Evolutionary conservation across 2,797 vertebrate species (phyloP).

Genomic region (Arctocebus calabarensis): DNA sequence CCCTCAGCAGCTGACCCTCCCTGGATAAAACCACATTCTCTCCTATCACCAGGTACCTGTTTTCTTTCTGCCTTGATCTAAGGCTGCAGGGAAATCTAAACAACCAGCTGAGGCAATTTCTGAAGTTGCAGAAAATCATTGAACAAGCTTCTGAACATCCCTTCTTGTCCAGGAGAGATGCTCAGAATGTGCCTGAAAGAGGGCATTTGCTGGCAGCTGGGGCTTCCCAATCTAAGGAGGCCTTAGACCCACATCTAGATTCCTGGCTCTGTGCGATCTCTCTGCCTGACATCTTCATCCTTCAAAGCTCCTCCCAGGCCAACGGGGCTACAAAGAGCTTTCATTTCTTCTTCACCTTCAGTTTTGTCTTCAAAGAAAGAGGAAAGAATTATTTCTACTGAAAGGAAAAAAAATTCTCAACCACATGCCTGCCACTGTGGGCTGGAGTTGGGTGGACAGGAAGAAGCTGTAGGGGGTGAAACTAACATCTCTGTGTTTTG

Average conservation of each 20-base stretch:
- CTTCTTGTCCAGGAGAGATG: conserved; percentile 57
- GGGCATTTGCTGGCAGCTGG: not conserved
- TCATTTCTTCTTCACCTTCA: not conserved
- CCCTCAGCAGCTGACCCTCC: conserved; percentile 66
- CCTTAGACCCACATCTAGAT: not conserved
- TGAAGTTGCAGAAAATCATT: conserved; percentile 74
- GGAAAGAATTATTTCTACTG: not conserved
- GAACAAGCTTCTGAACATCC: conserved; percentile 54
- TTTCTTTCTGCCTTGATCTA: conserved; percentile 79
- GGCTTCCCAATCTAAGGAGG: not conserved
- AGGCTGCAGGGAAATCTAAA: conserved; percentile 71
- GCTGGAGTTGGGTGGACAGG: not conserved
- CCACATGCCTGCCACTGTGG: not conserved
- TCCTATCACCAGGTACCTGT: conserved; percentile 47
- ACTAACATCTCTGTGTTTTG: not conserved
- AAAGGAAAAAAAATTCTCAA: not conserved
- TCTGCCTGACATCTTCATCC: not conserved
- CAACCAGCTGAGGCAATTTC: conserved; percentile 59
- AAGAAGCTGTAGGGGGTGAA: not conserved
- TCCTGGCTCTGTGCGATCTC: not conserved
- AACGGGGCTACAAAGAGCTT: not conserved
- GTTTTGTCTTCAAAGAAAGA: not conserved
- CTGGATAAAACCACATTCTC: conserved; percentile 69
- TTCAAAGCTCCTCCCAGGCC: not conserved
- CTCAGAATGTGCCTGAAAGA: conserved; percentile 36